Evolutionary conservation across 1,140 invertebrate species (phyloP).

Genomic region (Homarus americanus): DNA sequence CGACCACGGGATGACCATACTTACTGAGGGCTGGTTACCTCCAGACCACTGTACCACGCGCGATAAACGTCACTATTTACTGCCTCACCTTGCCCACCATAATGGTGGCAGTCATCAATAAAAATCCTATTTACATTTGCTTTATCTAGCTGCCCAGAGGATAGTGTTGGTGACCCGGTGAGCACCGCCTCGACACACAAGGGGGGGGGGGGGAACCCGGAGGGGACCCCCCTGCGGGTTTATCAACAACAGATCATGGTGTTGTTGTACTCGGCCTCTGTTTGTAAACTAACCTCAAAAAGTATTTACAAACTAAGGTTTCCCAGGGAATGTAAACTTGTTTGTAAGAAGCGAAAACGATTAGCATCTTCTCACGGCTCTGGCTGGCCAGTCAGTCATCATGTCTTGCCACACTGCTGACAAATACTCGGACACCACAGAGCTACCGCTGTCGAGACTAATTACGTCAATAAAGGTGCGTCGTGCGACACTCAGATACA

Average conservation of each 20-base stretch:
- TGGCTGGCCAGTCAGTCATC: conserved; percentile 33
- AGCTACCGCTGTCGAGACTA: neutral
- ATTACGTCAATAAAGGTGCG: neutral
- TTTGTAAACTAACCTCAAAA: conserved; percentile 69
- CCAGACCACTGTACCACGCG: neutral
- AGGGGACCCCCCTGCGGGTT: conserved; percentile 43
- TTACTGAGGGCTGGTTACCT: neutral
- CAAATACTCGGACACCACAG: neutral
- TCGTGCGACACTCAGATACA: too few species aligned
- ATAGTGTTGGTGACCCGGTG: neutral
- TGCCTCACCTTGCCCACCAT: conserved; percentile 3
- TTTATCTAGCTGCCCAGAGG: neutral
- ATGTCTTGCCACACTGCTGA: conserved; percentile 12
- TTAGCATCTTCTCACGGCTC: conserved; percentile 36
- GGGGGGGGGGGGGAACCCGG: conserved; percentile 4
- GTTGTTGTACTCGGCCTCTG: conserved; percentile 64
- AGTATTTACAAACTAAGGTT: conserved; percentile 71
- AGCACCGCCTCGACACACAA: neutral
- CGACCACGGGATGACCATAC: conserved; percentile 44
- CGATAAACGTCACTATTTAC: conserved; percentile 24
- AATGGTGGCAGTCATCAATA: conserved; percentile 4
- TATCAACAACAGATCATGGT: conserved; percentile 72
- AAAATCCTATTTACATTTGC: conserved; percentile 30
- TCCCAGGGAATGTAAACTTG: conserved; percentile 66
- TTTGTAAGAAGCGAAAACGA: conserved; percentile 54